phyloP scores from a whole-genome alignment of 2,888 invertebrate genomes.

The Drosophila koepferae region DNA sequence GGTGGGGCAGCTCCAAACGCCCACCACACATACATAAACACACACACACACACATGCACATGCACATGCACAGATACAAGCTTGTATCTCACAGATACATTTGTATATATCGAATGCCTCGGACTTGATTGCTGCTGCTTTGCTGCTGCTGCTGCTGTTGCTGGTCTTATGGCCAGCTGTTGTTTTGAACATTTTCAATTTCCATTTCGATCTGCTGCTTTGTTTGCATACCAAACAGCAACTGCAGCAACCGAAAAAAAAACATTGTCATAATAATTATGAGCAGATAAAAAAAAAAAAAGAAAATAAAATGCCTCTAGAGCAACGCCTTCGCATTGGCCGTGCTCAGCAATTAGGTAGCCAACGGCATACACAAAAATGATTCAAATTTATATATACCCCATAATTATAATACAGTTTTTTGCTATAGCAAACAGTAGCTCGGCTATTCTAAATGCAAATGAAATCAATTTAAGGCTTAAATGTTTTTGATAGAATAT shows the following conservation, averaged over 20 bases:
- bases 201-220: constrained; percentile 62
- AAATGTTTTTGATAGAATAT: background rate
- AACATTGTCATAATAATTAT: constrained; percentile 81
- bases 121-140: constrained; percentile 59
- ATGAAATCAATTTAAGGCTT: constrained; percentile 19
- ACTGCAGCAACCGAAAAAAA: constrained; percentile 31
- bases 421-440: constrained; percentile 35
- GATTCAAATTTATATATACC: constrained; percentile 33
- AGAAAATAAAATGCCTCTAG: constrained; percentile 44
- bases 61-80: constrained; percentile 7
- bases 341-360: constrained; percentile 59
- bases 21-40: constrained; percentile 51
- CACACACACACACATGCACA: constrained; percentile 18
- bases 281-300: constrained; percentile 23
- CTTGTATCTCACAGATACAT: constrained; percentile 30
- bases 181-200: constrained; percentile 47
- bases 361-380: constrained; percentile 16
- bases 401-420: constrained; percentile 27
- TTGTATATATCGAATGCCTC: constrained; percentile 44
- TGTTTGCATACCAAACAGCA: constrained; percentile 70
- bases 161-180: constrained; percentile 61
- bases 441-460: constrained; percentile 23
- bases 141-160: constrained; percentile 5
- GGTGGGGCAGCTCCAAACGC: constrained; percentile 70
- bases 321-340: constrained; percentile 65